Base-by-base conservation (phyloP, 2,888 invertebrate species). In the Papilio protenor region DNA sequence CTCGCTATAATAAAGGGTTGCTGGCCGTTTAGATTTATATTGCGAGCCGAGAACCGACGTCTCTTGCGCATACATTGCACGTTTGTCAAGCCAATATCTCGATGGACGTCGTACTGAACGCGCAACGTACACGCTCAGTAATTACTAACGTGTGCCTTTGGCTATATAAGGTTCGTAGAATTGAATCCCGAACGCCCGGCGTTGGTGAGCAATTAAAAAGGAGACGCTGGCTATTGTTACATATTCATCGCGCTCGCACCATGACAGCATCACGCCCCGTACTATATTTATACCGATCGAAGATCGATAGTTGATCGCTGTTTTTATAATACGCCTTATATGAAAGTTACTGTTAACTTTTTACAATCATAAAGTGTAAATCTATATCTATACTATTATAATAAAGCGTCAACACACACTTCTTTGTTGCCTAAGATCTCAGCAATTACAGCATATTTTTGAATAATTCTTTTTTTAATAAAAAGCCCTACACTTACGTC, bases 1-100 rank as follows among this genome's bases (percentile, higher is more conserved):
- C 93, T 91, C 87, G 89, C 87, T 88, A 88, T 94, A 94, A 94
- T 94, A 92, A 92, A 93, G 93, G 94, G 92, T 89, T 93, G 90
- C 86, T 89, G 91, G 89, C 83, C 86, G 81, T 87, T 88, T 87
- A 91, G 91, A 93, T 94, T 93, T 94, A 94, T 93, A 86, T 89
- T 76, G 82, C 79, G 84, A 82, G 83, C 83, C 85, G 82, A 87
- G 87, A 87, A 87, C 87, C 88, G 89, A 87, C 89, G 88, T 86
- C 86, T 86, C 85, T 86, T 87, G 88, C 87, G 89, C 88, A 85
- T 83, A 85, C 88, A 87, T 85, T 89, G 71, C 52, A 87, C 88
- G 90, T 91, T 92, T 92, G 93, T 93, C 92, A 90, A 91, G 90
- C 91, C 86, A 90, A 88, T 89, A 92, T 90, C 89, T 86, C 85